These are phyloP conservation scores for Drosophila robusta DNA, from an alignment of 2,888 invertebrate genomes.

Conservation along the genomic window DNA sequence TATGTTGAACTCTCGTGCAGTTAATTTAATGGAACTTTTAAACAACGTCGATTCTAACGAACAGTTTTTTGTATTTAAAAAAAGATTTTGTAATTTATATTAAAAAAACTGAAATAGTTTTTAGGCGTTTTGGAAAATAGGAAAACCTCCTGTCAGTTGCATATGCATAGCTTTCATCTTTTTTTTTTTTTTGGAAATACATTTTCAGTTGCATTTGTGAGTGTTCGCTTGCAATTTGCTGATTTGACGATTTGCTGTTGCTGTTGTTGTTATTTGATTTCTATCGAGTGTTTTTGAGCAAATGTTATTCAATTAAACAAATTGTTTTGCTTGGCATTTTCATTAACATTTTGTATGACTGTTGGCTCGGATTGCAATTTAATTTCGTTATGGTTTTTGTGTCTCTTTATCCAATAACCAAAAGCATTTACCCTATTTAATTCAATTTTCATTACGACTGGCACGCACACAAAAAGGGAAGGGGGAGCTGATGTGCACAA, in stretches of 20 bases:
- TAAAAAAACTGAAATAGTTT: no score
- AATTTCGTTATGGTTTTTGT: constrained; percentile 26
- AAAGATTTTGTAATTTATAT: no score
- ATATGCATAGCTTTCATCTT: neutral
- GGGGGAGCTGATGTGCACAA: neutral
- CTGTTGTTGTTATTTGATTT: constrained; percentile 6
- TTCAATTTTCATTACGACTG: constrained; percentile 13
- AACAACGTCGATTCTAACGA: no score
- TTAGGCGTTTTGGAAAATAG: no score
- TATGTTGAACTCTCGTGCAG: no score
- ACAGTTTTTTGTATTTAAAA: no score
- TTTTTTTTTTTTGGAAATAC: neutral
- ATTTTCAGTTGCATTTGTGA: neutral
- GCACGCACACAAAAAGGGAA: neutral
- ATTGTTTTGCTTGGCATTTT: constrained; percentile 31
- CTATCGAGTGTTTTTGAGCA: constrained; percentile 9
- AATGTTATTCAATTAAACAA: constrained; percentile 33
- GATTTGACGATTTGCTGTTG: constrained; percentile 1
- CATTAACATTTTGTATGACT: constrained; percentile 19
- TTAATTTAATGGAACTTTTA: no score
- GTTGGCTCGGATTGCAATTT: constrained; percentile 24
- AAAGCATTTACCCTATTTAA: constrained; percentile 18
- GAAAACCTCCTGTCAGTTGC: no score
- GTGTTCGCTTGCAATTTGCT: constrained; percentile 1
- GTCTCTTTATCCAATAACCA: constrained; percentile 18